Percentiles rank a stretch among this genome's conserved stretches.
phyloP scores from a whole-genome alignment of 2,888 invertebrate species.

The Aporophyla nigra region DNA sequence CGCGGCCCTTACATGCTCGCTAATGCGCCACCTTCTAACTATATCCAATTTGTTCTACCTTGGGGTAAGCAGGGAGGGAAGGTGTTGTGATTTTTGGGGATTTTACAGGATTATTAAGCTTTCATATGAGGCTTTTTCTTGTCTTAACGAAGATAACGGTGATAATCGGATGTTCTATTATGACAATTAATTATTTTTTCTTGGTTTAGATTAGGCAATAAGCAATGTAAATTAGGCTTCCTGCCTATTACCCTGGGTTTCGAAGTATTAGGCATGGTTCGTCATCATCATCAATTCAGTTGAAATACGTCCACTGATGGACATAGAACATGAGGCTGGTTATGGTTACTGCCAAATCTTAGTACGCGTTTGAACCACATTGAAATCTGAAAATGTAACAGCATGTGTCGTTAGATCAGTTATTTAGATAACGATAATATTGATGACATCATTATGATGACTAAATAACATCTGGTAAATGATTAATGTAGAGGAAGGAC shows the following conservation, averaged over 20 bases:
- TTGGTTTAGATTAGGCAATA: background rate
- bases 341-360: background rate
- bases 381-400: background rate
- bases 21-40: slow-evolving; percentile 69
- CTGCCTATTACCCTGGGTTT: background rate
- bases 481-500: slow-evolving; percentile 19
- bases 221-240: background rate
- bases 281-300: too few species aligned
- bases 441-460: slow-evolving; percentile 28
- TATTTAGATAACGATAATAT: slow-evolving; percentile 26
- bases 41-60: slow-evolving; percentile 65
- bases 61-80: slow-evolving; percentile 19
- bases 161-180: background rate
- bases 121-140: background rate
- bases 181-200: too few species aligned
- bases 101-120: slow-evolving; percentile 22
- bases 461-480: slow-evolving; percentile 38
- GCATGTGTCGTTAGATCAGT: slow-evolving; percentile 14
- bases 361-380: background rate
- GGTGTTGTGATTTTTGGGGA: slow-evolving; percentile 41
- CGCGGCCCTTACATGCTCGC: slow-evolving; percentile 65
- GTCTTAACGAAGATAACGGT: background rate
- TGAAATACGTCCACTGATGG: too few species aligned
- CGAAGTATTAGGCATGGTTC: too few species aligned
- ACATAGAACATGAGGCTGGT: too few species aligned